Conservation (phyloP, 2,888 invertebrate species). For the Oconnorella tubifera region DNA sequence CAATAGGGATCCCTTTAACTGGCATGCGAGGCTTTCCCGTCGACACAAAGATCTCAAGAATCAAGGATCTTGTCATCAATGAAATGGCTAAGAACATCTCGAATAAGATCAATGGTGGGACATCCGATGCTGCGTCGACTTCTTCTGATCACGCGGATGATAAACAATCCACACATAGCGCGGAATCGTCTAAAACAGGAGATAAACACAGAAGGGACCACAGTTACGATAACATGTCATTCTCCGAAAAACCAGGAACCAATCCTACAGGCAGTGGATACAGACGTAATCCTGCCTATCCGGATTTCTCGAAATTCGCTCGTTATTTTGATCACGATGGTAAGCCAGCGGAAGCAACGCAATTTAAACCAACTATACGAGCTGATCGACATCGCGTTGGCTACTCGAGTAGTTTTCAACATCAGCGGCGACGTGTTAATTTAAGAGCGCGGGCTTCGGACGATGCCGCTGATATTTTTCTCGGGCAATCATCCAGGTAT, state of each 20-base stretch:
- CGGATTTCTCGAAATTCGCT: constrained; percentile 13
- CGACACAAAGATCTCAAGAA: constrained; percentile 5
- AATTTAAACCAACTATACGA: constrained; percentile 1
- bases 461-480: neutral
- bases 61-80: constrained; percentile 10
- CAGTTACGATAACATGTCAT: neutral
- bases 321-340: constrained; percentile 12
- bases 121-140: neutral
- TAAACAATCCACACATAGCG: neutral
- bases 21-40: constrained; percentile 12
- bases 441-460: neutral
- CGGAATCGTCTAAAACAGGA: neutral
- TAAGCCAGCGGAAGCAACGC: neutral
- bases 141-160: neutral
- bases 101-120: neutral
- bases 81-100: constrained; percentile 7
- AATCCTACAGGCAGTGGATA: neutral
- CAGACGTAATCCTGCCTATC: constrained; percentile 11
- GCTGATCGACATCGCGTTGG: constrained; percentile 11
- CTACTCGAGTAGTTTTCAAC: constrained; percentile 12
- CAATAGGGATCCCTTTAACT: constrained; percentile 9
- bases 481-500: neutral
- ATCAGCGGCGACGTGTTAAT: constrained; percentile 8
- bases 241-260: neutral
- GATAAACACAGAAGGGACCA: neutral